A percentile compares a stretch with the other conserved stretches of the same genome.
These are phyloP conservation scores for Kryphioiulus occultus DNA, from an alignment of 2,888 invertebrate genomes.

Conservation along the genomic window DNA sequence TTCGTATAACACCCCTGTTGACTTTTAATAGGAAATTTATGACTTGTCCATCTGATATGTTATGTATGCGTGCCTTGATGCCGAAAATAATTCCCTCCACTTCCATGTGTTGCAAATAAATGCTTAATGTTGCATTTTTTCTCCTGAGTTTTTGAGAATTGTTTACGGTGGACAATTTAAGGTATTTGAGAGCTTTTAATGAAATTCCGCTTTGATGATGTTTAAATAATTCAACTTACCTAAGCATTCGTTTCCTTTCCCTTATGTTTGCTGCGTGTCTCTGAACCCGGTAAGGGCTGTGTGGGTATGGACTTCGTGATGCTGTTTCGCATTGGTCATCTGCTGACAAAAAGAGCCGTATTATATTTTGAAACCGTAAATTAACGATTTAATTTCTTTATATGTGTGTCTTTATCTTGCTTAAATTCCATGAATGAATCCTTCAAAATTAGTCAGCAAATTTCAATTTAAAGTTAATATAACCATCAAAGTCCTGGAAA, in stretches of 20 bases:
- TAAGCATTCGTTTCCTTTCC: conserved; percentile 97
- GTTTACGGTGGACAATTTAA: background rate
- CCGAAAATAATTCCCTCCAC: no score
- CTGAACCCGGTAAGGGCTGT: conserved; percentile 84
- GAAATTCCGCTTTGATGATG: background rate
- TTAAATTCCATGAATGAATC: no score
- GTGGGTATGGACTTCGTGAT: conserved; percentile 52
- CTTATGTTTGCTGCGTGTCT: conserved; percentile 94
- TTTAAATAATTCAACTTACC: conserved; percentile 65
- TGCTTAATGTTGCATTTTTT: background rate
- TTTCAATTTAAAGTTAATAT: no score
- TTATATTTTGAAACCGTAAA: background rate
- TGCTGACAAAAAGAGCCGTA: background rate
- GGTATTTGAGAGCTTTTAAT: background rate
- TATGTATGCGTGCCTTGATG: background rate
- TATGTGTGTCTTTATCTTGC: no score
- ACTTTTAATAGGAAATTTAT: background rate
- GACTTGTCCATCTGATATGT: background rate
- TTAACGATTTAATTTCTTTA: no score
- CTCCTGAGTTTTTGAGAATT: background rate
- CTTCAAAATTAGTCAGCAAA: no score
- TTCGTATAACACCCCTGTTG: background rate
- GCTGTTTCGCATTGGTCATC: conserved; percentile 45
- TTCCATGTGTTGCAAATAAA: no score
- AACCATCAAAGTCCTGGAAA: no score